Evolutionary conservation across 2,888 invertebrate species (phyloP), one percentile per base, ranked within the genome.

Genomic region (Cactoblastis cactorum): DNA sequence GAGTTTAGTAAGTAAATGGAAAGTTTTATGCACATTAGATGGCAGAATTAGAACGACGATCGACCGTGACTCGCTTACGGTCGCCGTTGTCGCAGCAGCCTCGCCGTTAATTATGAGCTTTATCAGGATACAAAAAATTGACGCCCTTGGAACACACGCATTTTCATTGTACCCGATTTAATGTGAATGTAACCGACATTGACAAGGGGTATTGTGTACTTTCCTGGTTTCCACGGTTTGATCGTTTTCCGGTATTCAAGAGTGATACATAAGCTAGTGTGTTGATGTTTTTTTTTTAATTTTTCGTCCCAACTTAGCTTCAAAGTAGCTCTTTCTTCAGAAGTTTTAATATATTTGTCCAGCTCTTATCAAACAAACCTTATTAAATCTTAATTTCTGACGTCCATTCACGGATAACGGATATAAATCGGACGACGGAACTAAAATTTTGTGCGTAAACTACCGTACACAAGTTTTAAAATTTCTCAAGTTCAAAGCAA

Each of bases 31-130:
- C 14, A 12, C 14, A 33, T 33, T 17, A 1, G 12, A n/a, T 32
- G 12, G 5, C 18, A 58, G 56, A 83, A 71, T 74, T 79, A 56
- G 78, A 69, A 53, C 83, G 62, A 50, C 66, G 80, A 54, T 76
- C 83, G 83, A 59, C 83, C 85, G 60, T 84, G 84, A 84, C 83
- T 67, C 17, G 37, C 24, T 34, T 45, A 53, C 58, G 53, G 54
- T 41, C 50, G 57, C 55, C 51, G n/a, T n/a, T 38, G 50, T 17
- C 39, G 52, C 45, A 51, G 37, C 48, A 54, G 34, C 51, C 34
- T 47, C 48, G 39, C 39, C 45, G 35, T 18, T 51, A 51, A 55
- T 54, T 53, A 53, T 37, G 19, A 38, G 11, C 38, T 45, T 41
- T 35, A 56, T 57, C 56, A 56, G 50, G 53, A 55, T 56, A 51